Conservation (phyloP, 2,888 invertebrate genomes). For the Mythimna ferrago region DNA sequence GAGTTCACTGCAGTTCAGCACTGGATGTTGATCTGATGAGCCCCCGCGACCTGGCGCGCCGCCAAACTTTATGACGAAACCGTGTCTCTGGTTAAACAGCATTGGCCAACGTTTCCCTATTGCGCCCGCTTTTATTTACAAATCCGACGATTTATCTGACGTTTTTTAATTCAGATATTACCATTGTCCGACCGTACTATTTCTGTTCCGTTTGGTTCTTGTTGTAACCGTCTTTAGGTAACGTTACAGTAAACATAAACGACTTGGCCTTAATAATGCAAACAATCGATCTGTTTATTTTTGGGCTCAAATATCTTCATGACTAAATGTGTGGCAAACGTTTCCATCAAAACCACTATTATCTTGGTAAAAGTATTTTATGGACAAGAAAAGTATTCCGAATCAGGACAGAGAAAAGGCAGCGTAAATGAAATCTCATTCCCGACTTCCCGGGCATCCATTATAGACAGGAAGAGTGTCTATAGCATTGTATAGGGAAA, state of each 20-base stretch:
- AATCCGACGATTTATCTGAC: conserved; percentile 44
- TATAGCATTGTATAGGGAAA: conserved; percentile 77
- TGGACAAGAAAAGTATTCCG: conserved; percentile 46
- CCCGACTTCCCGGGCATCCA: conserved; percentile 73
- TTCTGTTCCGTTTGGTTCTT: conserved; percentile 15
- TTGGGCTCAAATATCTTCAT: conserved; percentile 16
- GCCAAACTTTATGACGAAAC: conserved; percentile 80
- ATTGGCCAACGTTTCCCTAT: conserved; percentile 68
- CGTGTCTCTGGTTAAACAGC: conserved; percentile 66
- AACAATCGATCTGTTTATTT: conserved; percentile 25
- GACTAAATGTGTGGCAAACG: conserved; percentile 7
- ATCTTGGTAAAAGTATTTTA: conserved; percentile 32
- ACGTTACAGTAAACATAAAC: conserved; percentile 20
- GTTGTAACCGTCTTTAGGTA: conserved; percentile 10
- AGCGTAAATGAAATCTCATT: conserved; percentile 76
- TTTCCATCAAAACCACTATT: conserved; percentile 38
- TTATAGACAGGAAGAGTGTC: conserved; percentile 74
- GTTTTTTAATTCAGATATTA: conserved; percentile 44
- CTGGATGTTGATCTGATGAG: conserved; percentile 62
- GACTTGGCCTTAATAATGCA: conserved; percentile 24
- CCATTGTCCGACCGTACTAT: conserved; percentile 30
- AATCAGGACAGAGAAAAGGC: conserved; percentile 66
- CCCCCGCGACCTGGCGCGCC: conserved; percentile 72
- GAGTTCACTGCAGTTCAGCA: conserved; percentile 76
- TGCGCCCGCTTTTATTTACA: conserved; percentile 55